Base-by-base conservation (phyloP, 2,113 vertebrate species). In the Centropus unirufus region DNA sequence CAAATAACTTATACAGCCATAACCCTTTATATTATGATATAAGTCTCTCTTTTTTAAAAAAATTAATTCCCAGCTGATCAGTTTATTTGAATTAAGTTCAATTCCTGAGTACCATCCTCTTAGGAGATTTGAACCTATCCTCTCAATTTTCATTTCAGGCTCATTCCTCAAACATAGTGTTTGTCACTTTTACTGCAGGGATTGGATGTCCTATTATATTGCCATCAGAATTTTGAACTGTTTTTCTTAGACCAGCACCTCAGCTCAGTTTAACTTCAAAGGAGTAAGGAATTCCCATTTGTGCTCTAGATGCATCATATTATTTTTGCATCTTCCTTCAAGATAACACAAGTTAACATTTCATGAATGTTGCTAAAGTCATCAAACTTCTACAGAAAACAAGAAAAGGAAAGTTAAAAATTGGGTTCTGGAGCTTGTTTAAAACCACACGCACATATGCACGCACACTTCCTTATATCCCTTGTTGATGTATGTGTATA, bases 21-120 rank as follows among this genome's bases (percentile, higher is more conserved):
- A 90, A 81, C 10, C 6, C 54, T 67, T 47, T 51, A 18, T 46
- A 93, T 89, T 76, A 72, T 58, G 57, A 81, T 72, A 24, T 70
- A 24, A 46, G 78, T 32, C 23, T 75, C 75, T 64, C 88, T 30
- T 78, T 88, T 87, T 42, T 11, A 36, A 36, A 36, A 36, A 83
- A 90, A 86, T 81, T 79, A 66, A 91, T 79, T 95, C 52, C n/a
- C 64, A 82, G 63, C 40, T 83, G 23, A 74, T 69, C 39, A 2
- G 6, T 89, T 83, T 70, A 77, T 86, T 85, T 91, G 14, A 95
- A 90, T 83, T 92, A 51, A 84, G 92, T 93, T 93, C 44, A 73
- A 12, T 24, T 54, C 23, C 42, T 4, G 2, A 91, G 55, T 67
- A 70, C 34, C 63, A 32, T 49, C 40, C 39, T 58, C 59, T 52